A percentile compares a stretch with the other conserved stretches of the same genome.
Conservation (phyloP, 2,888 invertebrate species). For the Amphipoea lucens region DNA sequence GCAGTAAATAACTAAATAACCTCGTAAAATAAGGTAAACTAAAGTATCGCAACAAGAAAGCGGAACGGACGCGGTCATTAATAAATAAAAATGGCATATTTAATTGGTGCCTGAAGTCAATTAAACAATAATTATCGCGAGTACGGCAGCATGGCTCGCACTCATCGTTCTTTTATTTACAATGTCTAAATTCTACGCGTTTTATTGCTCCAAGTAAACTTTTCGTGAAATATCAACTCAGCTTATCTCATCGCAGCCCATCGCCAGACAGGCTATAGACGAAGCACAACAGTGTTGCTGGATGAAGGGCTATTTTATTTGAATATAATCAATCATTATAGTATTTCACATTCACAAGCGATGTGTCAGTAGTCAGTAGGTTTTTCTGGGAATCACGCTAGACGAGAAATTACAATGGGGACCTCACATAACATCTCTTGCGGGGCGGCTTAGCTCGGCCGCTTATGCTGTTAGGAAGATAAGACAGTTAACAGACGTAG, state of each 20-base stretch:
- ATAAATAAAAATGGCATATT: conserved; percentile 23
- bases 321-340: conserved; percentile 13
- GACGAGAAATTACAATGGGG: too few species aligned
- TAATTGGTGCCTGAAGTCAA: conserved; percentile 14
- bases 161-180: background rate
- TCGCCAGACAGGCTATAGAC: background rate
- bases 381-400: too few species aligned
- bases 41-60: conserved; percentile 28
- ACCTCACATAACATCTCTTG: too few species aligned
- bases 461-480: too few species aligned
- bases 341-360: conserved; percentile 30
- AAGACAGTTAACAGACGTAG: too few species aligned
- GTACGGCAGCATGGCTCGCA: conserved; percentile 1
- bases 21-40: conserved; percentile 14
- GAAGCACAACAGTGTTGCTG: background rate
- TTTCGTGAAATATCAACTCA: background rate
- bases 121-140: conserved; percentile 3
- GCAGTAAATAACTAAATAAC: conserved; percentile 28
- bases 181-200: background rate
- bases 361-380: conserved; percentile 51
- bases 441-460: too few species aligned
- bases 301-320: background rate
- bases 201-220: conserved; percentile 9
- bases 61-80: conserved; percentile 43
- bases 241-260: background rate